Percentiles rank a stretch among this genome's conserved stretches.
Evolutionary conservation across 2,797 vertebrate genomes (phyloP).

Genomic region (Capromys pilorides): DNA sequence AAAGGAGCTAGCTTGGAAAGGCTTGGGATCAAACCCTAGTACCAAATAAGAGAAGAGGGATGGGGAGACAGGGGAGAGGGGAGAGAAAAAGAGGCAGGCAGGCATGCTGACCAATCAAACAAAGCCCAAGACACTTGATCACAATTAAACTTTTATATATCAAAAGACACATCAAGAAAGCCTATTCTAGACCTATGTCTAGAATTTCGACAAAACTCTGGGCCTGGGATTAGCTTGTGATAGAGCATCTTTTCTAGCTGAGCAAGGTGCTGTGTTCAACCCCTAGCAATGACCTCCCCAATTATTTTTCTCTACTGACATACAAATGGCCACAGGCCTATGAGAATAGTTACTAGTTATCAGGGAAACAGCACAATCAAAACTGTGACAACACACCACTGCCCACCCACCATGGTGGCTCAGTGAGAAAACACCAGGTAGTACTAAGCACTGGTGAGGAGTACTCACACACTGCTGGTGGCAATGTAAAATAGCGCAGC

Average conservation of each 20-base stretch:
- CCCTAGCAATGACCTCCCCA: neutral
- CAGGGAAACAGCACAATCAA: neutral
- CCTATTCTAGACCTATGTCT: neutral
- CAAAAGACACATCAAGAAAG: neutral
- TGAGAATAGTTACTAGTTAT: slow-evolving; percentile 13
- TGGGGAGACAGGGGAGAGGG: too few relatives aligned
- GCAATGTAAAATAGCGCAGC: neutral
- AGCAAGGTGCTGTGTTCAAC: neutral
- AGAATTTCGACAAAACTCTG: neutral
- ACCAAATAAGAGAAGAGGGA: neutral
- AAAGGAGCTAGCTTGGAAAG: neutral
- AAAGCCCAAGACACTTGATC: neutral
- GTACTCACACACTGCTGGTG: neutral
- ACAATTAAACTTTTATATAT: slow-evolving; percentile 25
- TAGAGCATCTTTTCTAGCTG: neutral
- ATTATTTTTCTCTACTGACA: neutral
- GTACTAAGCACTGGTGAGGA: neutral
- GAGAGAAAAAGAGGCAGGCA: too few relatives aligned
- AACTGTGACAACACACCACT: neutral
- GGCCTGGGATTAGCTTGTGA: neutral
- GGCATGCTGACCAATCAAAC: neutral
- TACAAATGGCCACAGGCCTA: neutral
- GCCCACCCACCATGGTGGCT: neutral
- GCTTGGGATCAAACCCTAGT: neutral
- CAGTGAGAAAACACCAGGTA: neutral